Conservation (phyloP, 2,797 vertebrate species). For the Graptemys geographica region DNA sequence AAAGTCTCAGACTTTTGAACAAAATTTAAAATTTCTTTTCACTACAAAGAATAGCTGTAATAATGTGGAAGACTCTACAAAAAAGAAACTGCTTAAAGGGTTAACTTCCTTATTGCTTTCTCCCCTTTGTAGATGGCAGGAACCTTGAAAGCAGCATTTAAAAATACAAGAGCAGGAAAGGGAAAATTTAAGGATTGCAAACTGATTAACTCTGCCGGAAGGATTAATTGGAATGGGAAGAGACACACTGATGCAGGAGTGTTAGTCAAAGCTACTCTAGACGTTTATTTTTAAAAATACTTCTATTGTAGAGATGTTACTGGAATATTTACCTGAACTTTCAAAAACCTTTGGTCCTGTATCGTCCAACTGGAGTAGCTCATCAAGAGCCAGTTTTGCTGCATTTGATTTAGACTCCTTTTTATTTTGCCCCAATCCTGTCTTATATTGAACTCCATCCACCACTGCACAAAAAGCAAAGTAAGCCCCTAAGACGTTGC, state of each 20-base stretch:
- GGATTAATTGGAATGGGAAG: neutral
- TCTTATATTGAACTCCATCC: slow-evolving; percentile 89
- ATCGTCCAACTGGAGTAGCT: slow-evolving; percentile 84
- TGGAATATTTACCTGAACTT: slow-evolving; percentile 79
- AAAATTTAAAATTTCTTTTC: neutral
- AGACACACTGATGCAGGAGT: neutral
- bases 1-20: neutral
- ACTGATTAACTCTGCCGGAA: neutral
- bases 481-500: slow-evolving; percentile 82
- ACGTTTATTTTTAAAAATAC: neutral
- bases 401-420: slow-evolving; percentile 90
- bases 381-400: slow-evolving; percentile 88
- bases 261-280: neutral
- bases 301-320: neutral
- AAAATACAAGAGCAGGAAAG: neutral
- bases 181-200: rapidly evolving
- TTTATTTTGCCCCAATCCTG: slow-evolving; percentile 92
- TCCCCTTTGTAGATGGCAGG: neutral
- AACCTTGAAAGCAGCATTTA: neutral
- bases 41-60: neutral
- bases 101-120: neutral
- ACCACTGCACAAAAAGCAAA: slow-evolving; percentile 95
- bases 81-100: neutral
- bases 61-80: neutral
- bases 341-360: slow-evolving; percentile 58